Percentiles rank a stretch among this genome's conserved stretches.
These are phyloP conservation scores for Keiferia lycopersicella DNA, from an alignment of 2,888 invertebrate species.

Conservation along the genomic window DNA sequence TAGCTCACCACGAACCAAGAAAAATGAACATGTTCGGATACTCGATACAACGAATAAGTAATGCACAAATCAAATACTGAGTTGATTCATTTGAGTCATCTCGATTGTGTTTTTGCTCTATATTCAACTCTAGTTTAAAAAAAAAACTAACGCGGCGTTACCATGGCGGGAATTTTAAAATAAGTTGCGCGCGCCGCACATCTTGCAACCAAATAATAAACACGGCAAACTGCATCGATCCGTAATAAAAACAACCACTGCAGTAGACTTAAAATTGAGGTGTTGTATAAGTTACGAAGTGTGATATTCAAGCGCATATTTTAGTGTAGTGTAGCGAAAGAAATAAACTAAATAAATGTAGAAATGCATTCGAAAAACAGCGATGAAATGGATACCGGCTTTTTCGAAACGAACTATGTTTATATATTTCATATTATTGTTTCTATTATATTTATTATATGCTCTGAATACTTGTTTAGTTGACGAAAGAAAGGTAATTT, in stretches of 20 bases:
- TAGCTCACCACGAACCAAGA: background rate
- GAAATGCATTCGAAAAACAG: slow-evolving; percentile 63
- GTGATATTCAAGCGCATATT: slow-evolving; percentile 5
- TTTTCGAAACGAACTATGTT: slow-evolving; percentile 69
- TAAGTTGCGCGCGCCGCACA: slow-evolving; percentile 22
- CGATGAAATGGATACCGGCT: slow-evolving; percentile 71
- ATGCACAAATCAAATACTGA: background rate
- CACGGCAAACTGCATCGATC: slow-evolving; percentile 21
- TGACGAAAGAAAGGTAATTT: slow-evolving; percentile 66
- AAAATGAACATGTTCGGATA: slow-evolving; percentile 19
- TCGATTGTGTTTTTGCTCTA: background rate
- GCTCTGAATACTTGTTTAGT: slow-evolving; percentile 70
- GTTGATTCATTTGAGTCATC: background rate
- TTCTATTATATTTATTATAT: slow-evolving; percentile 76
- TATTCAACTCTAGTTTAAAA: background rate
- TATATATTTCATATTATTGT: slow-evolving; percentile 70
- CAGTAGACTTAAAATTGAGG: background rate
- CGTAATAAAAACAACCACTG: slow-evolving; percentile 2
- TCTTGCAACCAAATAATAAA: background rate
- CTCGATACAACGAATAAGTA: background rate
- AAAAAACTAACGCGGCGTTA: background rate
- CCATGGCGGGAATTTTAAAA: slow-evolving; percentile 14
- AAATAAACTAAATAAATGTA: slow-evolving; percentile 17
- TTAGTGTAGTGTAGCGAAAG: background rate
- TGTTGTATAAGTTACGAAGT: background rate